phyloP scores from a whole-genome alignment of 2,797 vertebrate genomes.

The Pelochelys cantorii region DNA sequence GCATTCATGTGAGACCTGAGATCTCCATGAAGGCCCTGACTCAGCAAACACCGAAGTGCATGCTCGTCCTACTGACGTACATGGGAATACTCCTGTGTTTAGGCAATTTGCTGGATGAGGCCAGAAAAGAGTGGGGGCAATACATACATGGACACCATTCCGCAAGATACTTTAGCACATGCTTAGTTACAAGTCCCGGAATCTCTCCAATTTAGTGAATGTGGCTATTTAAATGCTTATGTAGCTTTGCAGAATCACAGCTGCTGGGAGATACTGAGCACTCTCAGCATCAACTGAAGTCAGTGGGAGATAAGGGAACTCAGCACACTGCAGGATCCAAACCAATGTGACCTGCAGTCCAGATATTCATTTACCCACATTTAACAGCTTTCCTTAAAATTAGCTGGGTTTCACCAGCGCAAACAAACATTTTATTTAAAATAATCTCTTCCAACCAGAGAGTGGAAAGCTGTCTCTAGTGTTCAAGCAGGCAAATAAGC shows the following conservation, averaged over 20 bases:
- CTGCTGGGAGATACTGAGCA: neutral
- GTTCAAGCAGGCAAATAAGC: neutral
- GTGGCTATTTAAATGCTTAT: neutral
- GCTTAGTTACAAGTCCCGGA: neutral
- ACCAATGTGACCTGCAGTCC: neutral
- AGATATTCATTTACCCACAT: neutral
- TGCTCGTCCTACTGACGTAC: neutral
- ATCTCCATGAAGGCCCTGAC: slow-evolving; percentile 5
- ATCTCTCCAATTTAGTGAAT: neutral
- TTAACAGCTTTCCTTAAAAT: neutral
- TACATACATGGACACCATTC: neutral
- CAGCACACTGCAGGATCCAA: neutral
- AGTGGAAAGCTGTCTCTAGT: neutral
- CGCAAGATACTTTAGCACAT: slow-evolving; percentile 18
- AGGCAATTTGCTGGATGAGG: neutral
- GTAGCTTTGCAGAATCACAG: neutral
- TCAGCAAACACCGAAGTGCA: neutral
- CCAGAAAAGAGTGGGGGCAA: neutral
- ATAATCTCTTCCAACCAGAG: neutral
- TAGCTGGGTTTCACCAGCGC: neutral
- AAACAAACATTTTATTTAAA: neutral
- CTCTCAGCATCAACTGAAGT: neutral
- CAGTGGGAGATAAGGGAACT: neutral
- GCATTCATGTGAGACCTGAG: neutral
- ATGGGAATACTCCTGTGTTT: neutral